These are phyloP conservation scores for Nemotelus nigrinus DNA, from an alignment of 2,888 invertebrate species.

Conservation along the genomic window DNA sequence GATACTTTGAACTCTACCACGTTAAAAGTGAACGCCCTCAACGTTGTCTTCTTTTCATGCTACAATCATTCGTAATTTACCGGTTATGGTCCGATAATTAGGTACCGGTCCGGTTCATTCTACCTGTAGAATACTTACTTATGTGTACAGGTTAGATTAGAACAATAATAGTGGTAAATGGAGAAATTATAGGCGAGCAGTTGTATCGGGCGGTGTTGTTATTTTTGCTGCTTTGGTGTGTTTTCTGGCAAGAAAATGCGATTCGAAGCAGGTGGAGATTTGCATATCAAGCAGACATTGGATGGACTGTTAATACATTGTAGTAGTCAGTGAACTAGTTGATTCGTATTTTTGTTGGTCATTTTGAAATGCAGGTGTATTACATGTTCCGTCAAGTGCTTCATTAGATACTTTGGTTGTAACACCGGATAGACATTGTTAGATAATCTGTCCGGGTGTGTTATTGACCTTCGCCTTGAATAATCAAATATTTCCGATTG, in stretches of 20 bases:
- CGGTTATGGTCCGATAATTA: conserved; percentile 41
- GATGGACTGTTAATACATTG: background rate
- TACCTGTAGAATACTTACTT: conserved; percentile 26
- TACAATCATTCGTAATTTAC: conserved; percentile 25
- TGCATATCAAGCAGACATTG: conserved; percentile 4
- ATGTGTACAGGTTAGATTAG: background rate
- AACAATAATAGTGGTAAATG: background rate
- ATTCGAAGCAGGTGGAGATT: conserved; percentile 23
- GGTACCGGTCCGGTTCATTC: conserved; percentile 9
- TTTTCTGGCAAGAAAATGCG: background rate
- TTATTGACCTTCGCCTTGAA: conserved; percentile 40
- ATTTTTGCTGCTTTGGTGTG: background rate
- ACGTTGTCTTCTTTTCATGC: background rate
- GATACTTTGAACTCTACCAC: background rate
- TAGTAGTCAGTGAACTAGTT: background rate
- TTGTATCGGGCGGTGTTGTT: background rate
- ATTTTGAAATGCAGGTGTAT: background rate
- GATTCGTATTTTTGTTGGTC: background rate
- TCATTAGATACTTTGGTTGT: background rate
- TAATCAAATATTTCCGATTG: background rate
- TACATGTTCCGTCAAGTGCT: conserved; percentile 7
- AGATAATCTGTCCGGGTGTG: conserved; percentile 4
- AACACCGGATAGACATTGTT: background rate
- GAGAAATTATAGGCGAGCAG: background rate
- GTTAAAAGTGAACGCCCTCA: conserved; percentile 26